Evolutionary conservation across 2,113 vertebrate species (phyloP).

Genomic region (Petrocephalus zakoni): DNA sequence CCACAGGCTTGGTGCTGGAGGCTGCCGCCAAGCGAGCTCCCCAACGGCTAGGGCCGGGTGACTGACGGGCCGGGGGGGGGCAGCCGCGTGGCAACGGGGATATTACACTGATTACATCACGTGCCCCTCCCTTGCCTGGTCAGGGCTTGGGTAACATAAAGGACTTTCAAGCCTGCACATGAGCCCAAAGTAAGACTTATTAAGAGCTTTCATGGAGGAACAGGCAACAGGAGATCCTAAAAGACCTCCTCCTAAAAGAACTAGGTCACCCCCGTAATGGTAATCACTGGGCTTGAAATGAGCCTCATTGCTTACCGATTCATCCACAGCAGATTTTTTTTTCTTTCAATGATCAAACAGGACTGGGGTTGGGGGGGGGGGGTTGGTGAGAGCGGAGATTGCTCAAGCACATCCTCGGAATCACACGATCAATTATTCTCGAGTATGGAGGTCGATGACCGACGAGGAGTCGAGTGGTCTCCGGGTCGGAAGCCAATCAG

Average conservation of each 20-base stretch:
- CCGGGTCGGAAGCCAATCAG: background rate
- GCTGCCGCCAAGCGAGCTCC: background rate
- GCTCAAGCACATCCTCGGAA: background rate
- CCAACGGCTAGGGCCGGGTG: slow-evolving; percentile 16
- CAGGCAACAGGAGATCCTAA: background rate
- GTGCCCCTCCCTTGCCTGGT: background rate
- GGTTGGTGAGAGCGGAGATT: background rate
- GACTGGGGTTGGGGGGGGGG: background rate
- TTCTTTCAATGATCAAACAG: background rate
- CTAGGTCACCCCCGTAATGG: background rate
- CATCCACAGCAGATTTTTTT: background rate
- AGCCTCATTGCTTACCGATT: background rate
- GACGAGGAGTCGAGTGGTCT: background rate
- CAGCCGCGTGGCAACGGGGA: background rate
- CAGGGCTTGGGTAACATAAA: background rate
- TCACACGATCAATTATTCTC: background rate
- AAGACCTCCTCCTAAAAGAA: background rate
- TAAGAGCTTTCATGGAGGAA: background rate
- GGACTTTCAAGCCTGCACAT: background rate
- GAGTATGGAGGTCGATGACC: background rate
- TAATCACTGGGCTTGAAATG: slow-evolving; percentile 5
- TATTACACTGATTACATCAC: background rate
- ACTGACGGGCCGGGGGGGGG: slow-evolving; percentile 15
- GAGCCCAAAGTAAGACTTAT: background rate
- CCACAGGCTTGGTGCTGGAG: background rate